A percentile compares a stretch with the other conserved stretches of the same genome.
Evolutionary conservation across 2,797 vertebrate species (phyloP).

Genomic region (Eulemur coronatus): DNA sequence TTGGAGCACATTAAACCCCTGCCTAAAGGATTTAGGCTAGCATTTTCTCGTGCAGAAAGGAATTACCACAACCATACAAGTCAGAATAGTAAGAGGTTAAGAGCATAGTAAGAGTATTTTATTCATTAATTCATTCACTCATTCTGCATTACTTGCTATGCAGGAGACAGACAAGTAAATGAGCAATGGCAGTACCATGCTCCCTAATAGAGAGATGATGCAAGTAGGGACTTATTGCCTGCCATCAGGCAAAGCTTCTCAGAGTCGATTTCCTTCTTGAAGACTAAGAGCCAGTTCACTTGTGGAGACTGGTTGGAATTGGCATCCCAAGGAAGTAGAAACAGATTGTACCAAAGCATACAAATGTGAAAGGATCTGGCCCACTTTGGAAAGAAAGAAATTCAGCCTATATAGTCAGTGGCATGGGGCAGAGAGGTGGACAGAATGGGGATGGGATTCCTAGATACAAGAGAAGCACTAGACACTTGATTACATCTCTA

Average conservation of each 20-base stretch:
- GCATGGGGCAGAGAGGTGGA: background rate
- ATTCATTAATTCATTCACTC: background rate
- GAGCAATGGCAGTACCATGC: background rate
- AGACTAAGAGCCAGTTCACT: background rate
- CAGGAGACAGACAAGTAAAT: background rate
- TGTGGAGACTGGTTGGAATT: background rate
- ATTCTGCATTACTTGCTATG: background rate
- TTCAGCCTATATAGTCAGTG: background rate
- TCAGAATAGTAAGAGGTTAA: background rate
- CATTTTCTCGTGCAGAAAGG: background rate
- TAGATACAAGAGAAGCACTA: background rate
- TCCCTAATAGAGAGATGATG: background rate
- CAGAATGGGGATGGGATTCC: background rate
- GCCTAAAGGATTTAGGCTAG: background rate
- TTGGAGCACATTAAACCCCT: slow-evolving; percentile 20
- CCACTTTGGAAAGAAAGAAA: background rate
- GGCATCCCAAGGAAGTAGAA: background rate
- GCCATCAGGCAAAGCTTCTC: background rate
- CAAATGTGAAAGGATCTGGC: background rate
- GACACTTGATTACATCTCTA: background rate
- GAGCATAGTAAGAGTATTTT: background rate
- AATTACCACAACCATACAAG: background rate
- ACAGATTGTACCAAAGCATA: background rate
- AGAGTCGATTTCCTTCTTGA: background rate
- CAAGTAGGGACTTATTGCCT: background rate